These are phyloP conservation scores for Xenus cinereus DNA, from an alignment of 2,113 vertebrate genomes.

Conservation along the genomic window DNA sequence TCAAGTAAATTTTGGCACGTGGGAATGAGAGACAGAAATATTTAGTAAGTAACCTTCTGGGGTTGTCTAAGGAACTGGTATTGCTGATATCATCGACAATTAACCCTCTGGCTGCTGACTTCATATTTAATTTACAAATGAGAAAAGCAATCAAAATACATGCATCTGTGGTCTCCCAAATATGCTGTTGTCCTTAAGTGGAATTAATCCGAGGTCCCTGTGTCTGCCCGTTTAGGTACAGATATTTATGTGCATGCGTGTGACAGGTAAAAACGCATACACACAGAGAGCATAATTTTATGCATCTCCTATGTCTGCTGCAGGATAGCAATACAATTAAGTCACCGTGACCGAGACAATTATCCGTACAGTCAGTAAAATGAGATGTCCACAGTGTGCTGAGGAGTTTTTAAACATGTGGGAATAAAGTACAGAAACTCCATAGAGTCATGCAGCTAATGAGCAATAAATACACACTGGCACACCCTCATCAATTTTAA, in stretches of 20 bases:
- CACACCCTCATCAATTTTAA: slow-evolving; percentile 73
- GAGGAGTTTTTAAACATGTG: slow-evolving; percentile 11
- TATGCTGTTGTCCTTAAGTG: not conserved
- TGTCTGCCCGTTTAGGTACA: not conserved
- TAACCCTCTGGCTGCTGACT: not conserved
- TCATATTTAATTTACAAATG: not conserved
- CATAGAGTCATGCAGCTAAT: slow-evolving; percentile 60
- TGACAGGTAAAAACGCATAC: slow-evolving; percentile 14
- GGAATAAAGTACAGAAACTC: slow-evolving; percentile 41
- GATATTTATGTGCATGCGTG: not conserved
- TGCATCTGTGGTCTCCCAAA: not conserved
- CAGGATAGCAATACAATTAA: slow-evolving; percentile 32
- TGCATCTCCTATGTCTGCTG: slow-evolving; percentile 6
- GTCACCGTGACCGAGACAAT: slow-evolving; percentile 27
- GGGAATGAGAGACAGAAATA: not conserved
- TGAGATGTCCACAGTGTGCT: slow-evolving; percentile 37
- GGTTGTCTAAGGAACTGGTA: not conserved
- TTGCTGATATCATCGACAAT: not conserved
- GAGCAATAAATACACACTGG: slow-evolving; percentile 72
- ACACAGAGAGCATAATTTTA: not conserved
- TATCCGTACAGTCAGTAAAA: slow-evolving; percentile 43
- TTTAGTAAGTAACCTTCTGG: not conserved
- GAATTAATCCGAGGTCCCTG: not conserved
- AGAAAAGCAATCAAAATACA: not conserved
- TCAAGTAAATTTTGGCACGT: not conserved